Conservation (phyloP, 2,113 vertebrate species). For the Polypterus bichir region DNA sequence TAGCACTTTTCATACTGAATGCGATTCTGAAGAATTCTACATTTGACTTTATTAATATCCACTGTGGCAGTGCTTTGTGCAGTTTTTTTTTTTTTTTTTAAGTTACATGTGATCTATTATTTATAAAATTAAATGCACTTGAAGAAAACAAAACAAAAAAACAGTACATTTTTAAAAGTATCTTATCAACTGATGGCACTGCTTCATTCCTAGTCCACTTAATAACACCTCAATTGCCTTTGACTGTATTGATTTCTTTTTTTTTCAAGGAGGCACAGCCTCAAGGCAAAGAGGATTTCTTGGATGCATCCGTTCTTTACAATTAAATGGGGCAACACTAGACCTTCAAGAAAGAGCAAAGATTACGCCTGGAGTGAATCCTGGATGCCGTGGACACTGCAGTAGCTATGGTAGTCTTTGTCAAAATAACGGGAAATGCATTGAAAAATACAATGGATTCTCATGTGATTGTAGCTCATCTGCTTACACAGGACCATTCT, state of each 20-base stretch:
- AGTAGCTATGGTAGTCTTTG: conserved; percentile 81
- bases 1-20: no score
- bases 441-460: conserved; percentile 68
- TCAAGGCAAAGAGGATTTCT: conserved; percentile 86
- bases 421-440: conserved; percentile 66
- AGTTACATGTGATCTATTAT: no score
- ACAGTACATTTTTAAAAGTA: no score
- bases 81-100: no score
- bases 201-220: no score
- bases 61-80: no score
- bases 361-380: conserved; percentile 75
- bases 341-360: conserved; percentile 75
- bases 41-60: no score
- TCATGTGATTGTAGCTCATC: conserved; percentile 72
- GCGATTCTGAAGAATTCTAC: no score
- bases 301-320: conserved; percentile 80
- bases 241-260: conserved; percentile 17
- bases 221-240: no score
- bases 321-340: conserved; percentile 70
- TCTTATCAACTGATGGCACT: no score
- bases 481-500: conserved; percentile 71
- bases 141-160: no score
- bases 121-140: no score
- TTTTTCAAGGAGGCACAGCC: conserved; percentile 71
- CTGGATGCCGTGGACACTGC: conserved; percentile 82